phyloP scores from a whole-genome alignment of 2,888 invertebrate species.

The Didymodactylos carnosus region DNA sequence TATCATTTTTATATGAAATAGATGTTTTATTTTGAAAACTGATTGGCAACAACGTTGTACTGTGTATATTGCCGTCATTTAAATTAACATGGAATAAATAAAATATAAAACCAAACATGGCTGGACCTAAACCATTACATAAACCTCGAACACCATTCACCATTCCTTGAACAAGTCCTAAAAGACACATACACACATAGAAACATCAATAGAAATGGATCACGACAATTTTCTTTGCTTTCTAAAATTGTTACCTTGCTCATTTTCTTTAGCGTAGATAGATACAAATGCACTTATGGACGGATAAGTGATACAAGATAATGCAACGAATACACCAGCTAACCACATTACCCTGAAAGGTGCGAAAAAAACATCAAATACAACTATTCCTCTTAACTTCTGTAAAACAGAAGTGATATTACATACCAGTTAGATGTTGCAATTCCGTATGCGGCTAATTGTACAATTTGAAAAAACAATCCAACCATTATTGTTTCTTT shows the following conservation, averaged over 20 bases:
- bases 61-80: constrained; percentile 54
- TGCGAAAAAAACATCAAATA: too few species aligned
- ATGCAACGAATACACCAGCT: constrained; percentile 83
- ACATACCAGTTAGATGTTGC: constrained; percentile 80
- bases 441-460: constrained; percentile 89
- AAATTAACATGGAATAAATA: constrained; percentile 94
- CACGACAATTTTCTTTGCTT: background rate
- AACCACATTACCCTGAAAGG: constrained; percentile 70
- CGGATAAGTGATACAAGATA: constrained; percentile 90
- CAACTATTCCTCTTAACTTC: too few species aligned
- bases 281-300: constrained; percentile 96
- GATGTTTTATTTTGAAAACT: background rate
- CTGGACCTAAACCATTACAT: constrained; percentile 91
- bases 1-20: too few species aligned
- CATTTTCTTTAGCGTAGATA: constrained; percentile 84
- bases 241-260: constrained; percentile 49
- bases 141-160: constrained; percentile 93
- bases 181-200: constrained; percentile 4
- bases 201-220: background rate
- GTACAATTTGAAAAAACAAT: constrained; percentile 79
- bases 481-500: constrained; percentile 95
- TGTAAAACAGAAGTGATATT: too few species aligned
- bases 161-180: constrained; percentile 57
- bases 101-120: constrained; percentile 92
- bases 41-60: background rate